Evolutionary conservation across 2,113 vertebrate genomes (phyloP), one percentile per base, ranked within the genome.

Genomic region (Mobula hypostoma): DNA sequence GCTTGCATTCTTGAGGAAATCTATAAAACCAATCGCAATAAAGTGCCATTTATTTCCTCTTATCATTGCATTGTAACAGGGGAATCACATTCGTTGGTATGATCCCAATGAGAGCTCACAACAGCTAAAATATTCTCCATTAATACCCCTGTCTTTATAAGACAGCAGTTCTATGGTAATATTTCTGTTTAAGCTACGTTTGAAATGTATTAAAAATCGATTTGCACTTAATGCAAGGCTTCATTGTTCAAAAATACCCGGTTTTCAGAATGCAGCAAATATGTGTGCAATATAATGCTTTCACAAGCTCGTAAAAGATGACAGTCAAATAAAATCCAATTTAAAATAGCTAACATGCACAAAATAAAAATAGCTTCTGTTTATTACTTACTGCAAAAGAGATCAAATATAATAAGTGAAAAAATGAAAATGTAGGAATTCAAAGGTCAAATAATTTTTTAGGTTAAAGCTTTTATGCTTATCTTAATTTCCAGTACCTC

Each of bases 171-270:
- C 56, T 15, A 27, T 63, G 80, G 58, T 11, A 87, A 27, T 87
- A 63, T 87, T 87, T 58, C 58, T 87, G 61, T 87, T 87, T 63
- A 61, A n/a, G 14, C 88, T 21, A 36, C 70, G 32, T n/a, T 92
- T 92, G 63, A 92, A 9, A 70, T 70, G 27, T 87, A 87, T 87
- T 63, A 92, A 92, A 70, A 32, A 70, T 92, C 70, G 2, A 70
- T 70, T 92, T 36, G 32, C 66, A 68, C 14, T 19, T n/a, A 63
- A 63, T 19, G 24, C 12, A 85, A 66, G n/a, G 7, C 66, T 92
- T 92, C 88, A 70, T 70, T 63, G 24, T 92, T 40, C 63, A 92
- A 63, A 91, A 70, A 40, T 21, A 15, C 9, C 9, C 66, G 21
- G 66, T 21, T 70, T 92, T 68, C 88, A 66, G 36, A 70, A 21